A percentile compares a stretch with the other conserved stretches of the same genome.
phyloP scores from a whole-genome alignment of 2,113 vertebrate species.

The Hystrix brachyura region DNA sequence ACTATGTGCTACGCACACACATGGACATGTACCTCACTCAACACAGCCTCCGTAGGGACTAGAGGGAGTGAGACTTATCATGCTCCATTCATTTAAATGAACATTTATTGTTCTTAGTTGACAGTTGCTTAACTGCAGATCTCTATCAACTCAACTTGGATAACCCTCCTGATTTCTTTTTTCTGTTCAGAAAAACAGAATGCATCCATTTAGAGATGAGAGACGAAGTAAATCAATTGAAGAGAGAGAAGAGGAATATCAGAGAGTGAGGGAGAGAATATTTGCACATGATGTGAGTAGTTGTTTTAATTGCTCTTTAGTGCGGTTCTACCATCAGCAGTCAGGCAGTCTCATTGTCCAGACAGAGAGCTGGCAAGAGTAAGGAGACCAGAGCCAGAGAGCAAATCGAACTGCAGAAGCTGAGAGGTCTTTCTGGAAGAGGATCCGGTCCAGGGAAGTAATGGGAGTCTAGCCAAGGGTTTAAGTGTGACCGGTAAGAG shows the following conservation, averaged over 20 bases:
- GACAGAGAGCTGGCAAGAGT: conserved; percentile 54
- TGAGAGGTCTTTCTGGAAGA: conserved; percentile 68
- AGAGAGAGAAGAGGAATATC: conserved; percentile 99
- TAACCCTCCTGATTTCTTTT: conserved; percentile 92
- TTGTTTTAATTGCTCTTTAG: conserved; percentile 92
- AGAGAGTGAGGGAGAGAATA: conserved; percentile 97
- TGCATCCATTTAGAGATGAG: conserved; percentile 94
- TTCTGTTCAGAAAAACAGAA: conserved; percentile 93
- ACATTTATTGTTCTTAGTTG: conserved; percentile 87
- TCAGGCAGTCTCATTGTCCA: conserved; percentile 78
- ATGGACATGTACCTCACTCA: rapidly evolving
- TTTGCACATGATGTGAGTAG: conserved; percentile 98
- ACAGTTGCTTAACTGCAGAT: conserved; percentile 87
- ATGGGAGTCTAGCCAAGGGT: not conserved
- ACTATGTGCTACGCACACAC: not conserved
- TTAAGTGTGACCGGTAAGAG: not conserved
- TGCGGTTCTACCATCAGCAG: conserved; percentile 81
- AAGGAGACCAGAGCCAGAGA: conserved; percentile 53
- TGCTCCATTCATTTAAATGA: conserved; percentile 85
- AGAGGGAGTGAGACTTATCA: conserved; percentile 60
- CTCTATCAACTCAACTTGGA: conserved; percentile 87
- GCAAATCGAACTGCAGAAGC: not conserved
- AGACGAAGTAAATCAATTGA: conserved; percentile 98
- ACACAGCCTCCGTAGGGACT: not conserved
- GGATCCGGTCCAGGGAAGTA: conserved; percentile 57